These are phyloP conservation scores for Drosophila nannoptera DNA, from an alignment of 1,140 invertebrate genomes.

Conservation along the genomic window DNA sequence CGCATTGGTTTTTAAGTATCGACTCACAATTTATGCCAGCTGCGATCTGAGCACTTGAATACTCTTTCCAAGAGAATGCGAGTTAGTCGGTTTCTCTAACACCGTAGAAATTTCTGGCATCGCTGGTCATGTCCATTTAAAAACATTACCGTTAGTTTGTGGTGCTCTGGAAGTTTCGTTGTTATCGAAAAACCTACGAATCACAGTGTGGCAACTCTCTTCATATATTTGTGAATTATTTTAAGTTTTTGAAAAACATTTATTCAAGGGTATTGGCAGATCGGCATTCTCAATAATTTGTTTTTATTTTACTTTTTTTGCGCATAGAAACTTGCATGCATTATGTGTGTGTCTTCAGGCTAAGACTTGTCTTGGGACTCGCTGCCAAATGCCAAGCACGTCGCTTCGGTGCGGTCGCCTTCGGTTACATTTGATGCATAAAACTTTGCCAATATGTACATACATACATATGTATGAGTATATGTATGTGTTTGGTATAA, in stretches of 20 bases:
- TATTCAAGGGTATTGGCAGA: slow-evolving; percentile 10
- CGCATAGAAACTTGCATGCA: slow-evolving; percentile 58
- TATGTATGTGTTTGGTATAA: slow-evolving; percentile 57
- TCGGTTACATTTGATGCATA: slow-evolving; percentile 75
- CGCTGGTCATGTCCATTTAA: background rate
- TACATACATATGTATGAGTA: background rate
- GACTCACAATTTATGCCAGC: slow-evolving; percentile 58
- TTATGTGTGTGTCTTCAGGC: slow-evolving; percentile 46
- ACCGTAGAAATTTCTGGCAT: background rate
- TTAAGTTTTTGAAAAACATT: too few species aligned
- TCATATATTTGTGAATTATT: too few species aligned
- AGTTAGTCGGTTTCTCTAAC: background rate
- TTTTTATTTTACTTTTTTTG: slow-evolving; percentile 9
- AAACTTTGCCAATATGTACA: slow-evolving; percentile 54
- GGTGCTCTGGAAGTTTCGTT: too few species aligned
- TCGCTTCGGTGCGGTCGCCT: slow-evolving; percentile 47
- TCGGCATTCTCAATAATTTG: background rate
- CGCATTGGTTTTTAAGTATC: slow-evolving; percentile 36
- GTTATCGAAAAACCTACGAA: too few species aligned
- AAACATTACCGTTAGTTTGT: too few species aligned
- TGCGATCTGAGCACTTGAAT: slow-evolving; percentile 47
- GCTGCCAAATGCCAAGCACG: slow-evolving; percentile 63
- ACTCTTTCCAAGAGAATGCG: background rate
- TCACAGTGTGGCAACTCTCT: too few species aligned
- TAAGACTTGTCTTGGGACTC: slow-evolving; percentile 36